phyloP scores from a whole-genome alignment of 2,113 vertebrate species.

The Setophaga kirtlandii region DNA sequence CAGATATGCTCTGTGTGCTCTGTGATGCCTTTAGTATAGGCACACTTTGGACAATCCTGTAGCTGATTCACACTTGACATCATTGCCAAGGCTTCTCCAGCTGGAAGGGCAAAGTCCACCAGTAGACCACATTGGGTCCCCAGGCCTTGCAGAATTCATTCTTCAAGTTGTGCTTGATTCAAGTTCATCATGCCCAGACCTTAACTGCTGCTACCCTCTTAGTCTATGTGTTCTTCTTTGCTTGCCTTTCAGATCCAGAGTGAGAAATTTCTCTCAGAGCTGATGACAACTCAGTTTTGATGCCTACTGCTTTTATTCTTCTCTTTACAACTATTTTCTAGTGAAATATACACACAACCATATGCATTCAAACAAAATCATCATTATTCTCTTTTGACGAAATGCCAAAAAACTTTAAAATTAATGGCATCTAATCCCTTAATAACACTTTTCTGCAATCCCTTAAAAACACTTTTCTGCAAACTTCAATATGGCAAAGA shows the following conservation, averaged over 20 bases:
- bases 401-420: background rate
- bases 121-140: accelerated
- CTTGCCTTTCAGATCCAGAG: background rate
- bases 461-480: background rate
- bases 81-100: background rate
- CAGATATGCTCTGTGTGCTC: accelerated
- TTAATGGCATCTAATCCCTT: background rate
- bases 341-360: background rate
- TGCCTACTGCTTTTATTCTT: background rate
- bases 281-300: background rate
- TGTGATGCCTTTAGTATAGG: background rate
- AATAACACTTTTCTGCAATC: background rate
- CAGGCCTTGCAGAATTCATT: background rate
- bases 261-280: background rate
- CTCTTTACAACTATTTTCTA: background rate
- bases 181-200: background rate
- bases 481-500: background rate
- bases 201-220: background rate
- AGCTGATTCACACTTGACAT: background rate
- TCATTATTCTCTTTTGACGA: background rate
- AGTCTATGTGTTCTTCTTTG: background rate
- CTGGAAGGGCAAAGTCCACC: background rate
- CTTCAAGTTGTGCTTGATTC: background rate
- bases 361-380: background rate
- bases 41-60: background rate